Base-by-base conservation (phyloP, 1,140 invertebrate genomes). In the Geopemphigus sp. region DNA sequence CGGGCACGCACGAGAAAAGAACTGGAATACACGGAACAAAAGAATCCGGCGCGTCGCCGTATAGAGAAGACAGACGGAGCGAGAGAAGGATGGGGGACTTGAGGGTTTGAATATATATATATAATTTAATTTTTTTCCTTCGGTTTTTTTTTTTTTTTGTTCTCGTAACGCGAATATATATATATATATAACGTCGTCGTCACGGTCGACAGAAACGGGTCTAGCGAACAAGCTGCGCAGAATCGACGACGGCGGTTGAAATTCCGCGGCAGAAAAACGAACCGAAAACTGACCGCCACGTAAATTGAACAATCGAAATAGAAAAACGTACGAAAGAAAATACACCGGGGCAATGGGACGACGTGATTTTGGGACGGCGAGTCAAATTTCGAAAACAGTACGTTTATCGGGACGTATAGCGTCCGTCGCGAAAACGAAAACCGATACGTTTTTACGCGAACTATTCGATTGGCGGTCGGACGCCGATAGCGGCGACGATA, bases 21-120 rank as follows among this genome's bases (percentile, higher is more conserved):
- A 76, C 54, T 45, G 72, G 72, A 57, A 59, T 76, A 59, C 45
- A 59, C 59, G 59, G 54, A 76, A 76, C 53, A 76, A 59, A 76
- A 76, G 72, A 76, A 76, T 59, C 54, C 54, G 5, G 32, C 54
- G n/a, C 72, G 72, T 76, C 54, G 15, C 70, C 24, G 56, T 54
- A 57, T 5, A 22, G 19, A 39, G 11, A 57, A 39, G 32, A 39
- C 32, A 8, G 32, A 39, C 32, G 32, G 32, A 39, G 32, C 8
- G 32, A n/a, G n/a, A n/a, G n/a, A n/a, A 39, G 32, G 32, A 39
- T 39, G 32, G 32, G 3, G 2, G 14, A 26, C 70, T 4, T 19
- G 72, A 57, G 50, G 54, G 29, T 59, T 57, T 12, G 24, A 56
- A 45, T 39, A 56, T 56, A 73, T n/a, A 39, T 50, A 50, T 68